Evolutionary conservation across 2,113 vertebrate species (phyloP).

Genomic region (Oreochromis tanganicae): DNA sequence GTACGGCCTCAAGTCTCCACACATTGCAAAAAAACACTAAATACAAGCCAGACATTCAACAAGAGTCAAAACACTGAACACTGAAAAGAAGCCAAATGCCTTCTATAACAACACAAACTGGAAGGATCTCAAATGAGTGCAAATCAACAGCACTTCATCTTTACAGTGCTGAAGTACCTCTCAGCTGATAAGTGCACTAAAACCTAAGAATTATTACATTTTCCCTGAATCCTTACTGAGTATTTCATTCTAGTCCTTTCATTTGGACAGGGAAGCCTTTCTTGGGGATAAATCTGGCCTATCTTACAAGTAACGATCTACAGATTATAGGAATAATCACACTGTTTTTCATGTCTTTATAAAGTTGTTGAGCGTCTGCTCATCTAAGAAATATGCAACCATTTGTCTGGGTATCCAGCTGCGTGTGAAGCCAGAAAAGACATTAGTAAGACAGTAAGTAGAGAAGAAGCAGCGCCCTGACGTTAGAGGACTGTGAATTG

Average conservation of each 20-base stretch:
- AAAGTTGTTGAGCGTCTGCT: background rate
- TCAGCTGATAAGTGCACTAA: constrained; percentile 10
- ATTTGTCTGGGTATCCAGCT: background rate
- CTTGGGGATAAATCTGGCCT: background rate
- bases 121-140: background rate
- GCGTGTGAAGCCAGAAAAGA: background rate
- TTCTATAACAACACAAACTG: constrained; percentile 3
- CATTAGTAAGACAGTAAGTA: background rate
- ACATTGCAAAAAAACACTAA: background rate
- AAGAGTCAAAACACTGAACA: background rate
- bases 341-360: background rate
- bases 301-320: background rate
- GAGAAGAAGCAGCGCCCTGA: background rate
- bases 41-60: background rate
- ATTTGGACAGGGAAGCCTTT: background rate
- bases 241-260: background rate
- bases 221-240: background rate
- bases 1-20: background rate
- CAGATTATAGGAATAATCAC: background rate
- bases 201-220: constrained; percentile 7
- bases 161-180: background rate
- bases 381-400: background rate
- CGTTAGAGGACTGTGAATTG: background rate
- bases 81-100: background rate
- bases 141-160: constrained; percentile 23